phyloP scores from a whole-genome alignment of 2,797 vertebrate genomes.

The Cryptoblepharus egeriae region DNA sequence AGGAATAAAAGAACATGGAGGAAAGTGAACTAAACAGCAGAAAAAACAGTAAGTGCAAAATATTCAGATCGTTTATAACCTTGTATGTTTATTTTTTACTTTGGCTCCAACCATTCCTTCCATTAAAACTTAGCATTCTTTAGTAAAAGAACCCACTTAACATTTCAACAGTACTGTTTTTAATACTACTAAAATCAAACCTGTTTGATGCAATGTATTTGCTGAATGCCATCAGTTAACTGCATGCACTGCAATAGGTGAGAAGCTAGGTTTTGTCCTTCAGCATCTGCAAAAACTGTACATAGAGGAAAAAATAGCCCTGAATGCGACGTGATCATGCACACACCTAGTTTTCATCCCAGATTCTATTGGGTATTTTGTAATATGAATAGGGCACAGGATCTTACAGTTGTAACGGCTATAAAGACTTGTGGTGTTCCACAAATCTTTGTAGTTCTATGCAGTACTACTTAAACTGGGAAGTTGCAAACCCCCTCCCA shows the following conservation, averaged over 20 bases:
- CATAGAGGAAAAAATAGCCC: conserved; percentile 7
- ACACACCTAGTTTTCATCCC: too few relatives aligned
- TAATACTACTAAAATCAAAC: conserved; percentile 69
- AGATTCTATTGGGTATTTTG: neutral
- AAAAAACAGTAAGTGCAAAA: rapidly evolving
- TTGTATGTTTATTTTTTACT: neutral
- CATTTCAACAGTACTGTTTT: conserved; percentile 3
- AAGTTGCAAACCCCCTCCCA: too few relatives aligned
- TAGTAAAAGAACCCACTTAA: neutral
- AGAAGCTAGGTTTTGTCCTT: conserved; percentile 80
- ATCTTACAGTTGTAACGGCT: neutral
- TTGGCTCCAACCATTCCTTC: neutral
- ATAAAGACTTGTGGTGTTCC: neutral
- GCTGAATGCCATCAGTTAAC: conserved; percentile 86
- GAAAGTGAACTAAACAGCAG: neutral
- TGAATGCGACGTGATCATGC: neutral
- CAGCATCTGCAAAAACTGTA: conserved; percentile 77
- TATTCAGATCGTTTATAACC: neutral
- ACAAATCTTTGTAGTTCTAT: too few relatives aligned
- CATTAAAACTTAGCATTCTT: neutral
- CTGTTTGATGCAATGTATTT: conserved; percentile 91
- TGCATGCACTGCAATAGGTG: conserved; percentile 83
- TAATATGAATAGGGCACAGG: neutral
- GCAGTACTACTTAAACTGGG: too few relatives aligned
- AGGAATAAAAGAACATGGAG: neutral